Percentiles rank a stretch among this genome's conserved stretches.
phyloP scores from a whole-genome alignment of 2,888 invertebrate species.

The Andrena haemorrhoa region DNA sequence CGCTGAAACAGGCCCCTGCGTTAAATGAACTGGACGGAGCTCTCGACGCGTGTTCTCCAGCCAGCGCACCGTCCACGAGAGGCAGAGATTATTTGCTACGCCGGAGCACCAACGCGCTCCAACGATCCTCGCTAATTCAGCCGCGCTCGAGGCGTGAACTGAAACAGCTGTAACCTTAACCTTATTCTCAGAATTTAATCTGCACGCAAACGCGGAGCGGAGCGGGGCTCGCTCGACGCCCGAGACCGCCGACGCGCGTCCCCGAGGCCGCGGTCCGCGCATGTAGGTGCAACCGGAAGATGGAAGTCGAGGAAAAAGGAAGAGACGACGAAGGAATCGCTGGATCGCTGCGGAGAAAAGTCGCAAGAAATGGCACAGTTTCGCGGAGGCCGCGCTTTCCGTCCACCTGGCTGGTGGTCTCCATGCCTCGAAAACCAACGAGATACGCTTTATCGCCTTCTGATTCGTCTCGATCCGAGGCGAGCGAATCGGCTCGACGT shows the following conservation, averaged over 20 bases:
- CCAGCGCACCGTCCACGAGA: no score
- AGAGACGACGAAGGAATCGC: not conserved
- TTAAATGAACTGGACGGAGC: not conserved
- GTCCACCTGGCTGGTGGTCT: not conserved
- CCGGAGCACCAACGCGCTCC: conserved; percentile 9
- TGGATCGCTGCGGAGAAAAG: not conserved
- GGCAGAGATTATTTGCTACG: no score
- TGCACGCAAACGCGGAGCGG: conserved; percentile 39
- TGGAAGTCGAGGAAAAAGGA: no score
- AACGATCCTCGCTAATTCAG: conserved; percentile 51
- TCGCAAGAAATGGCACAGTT: not conserved
- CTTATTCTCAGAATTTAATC: conserved; percentile 58
- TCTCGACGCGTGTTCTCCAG: no score
- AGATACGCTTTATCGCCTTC: not conserved
- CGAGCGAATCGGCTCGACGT: conserved; percentile 46
- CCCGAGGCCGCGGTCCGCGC: not conserved
- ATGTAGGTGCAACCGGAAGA: not conserved
- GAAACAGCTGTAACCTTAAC: conserved; percentile 59
- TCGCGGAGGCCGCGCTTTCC: not conserved
- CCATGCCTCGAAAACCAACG: not conserved
- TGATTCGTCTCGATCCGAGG: conserved; percentile 19
- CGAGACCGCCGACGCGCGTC: conserved; percentile 6
- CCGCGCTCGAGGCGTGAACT: conserved; percentile 42
- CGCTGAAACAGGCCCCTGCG: not conserved
- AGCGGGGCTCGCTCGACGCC: not conserved